phyloP scores from a whole-genome alignment of 2,113 vertebrate species.

The Oenanthe oenanthe region DNA sequence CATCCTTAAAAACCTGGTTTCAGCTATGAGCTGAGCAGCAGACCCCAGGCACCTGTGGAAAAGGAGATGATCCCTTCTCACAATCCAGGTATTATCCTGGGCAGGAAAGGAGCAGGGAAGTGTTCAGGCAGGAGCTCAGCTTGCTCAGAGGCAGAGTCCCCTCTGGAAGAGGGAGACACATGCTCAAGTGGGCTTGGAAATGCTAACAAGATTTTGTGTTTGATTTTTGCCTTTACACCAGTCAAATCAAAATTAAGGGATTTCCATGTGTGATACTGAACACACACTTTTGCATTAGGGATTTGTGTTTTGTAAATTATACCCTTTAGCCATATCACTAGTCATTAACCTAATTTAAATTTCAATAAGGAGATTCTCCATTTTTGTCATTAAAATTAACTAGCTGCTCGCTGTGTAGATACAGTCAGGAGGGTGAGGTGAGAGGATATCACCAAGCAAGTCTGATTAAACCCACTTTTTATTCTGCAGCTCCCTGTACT shows the following conservation, averaged over 20 bases:
- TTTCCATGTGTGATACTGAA: background rate
- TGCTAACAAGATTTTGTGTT: slow-evolving; percentile 9
- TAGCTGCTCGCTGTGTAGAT: slow-evolving; percentile 21
- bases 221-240: slow-evolving; percentile 35
- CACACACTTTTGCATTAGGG: slow-evolving; percentile 7
- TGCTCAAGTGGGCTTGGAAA: background rate
- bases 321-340: slow-evolving; percentile 43
- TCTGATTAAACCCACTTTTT: slow-evolving; percentile 67
- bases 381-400: slow-evolving; percentile 46
- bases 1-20: background rate
- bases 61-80: background rate
- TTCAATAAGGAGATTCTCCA: slow-evolving; percentile 3
- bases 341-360: slow-evolving; percentile 60
- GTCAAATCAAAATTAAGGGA: slow-evolving; percentile 29
- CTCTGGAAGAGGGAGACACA: background rate
- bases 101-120: background rate
- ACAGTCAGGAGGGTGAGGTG: slow-evolving; percentile 3
- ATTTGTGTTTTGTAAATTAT: slow-evolving; percentile 52
- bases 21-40: background rate
- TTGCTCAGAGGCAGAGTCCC: background rate
- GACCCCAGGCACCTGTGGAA: background rate
- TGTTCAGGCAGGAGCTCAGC: background rate
- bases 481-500: background rate
- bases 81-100: background rate
- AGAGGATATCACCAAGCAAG: background rate